Evolutionary conservation across 1,140 invertebrate genomes (phyloP).

Genomic region (Acromyrmex heyeri): DNA sequence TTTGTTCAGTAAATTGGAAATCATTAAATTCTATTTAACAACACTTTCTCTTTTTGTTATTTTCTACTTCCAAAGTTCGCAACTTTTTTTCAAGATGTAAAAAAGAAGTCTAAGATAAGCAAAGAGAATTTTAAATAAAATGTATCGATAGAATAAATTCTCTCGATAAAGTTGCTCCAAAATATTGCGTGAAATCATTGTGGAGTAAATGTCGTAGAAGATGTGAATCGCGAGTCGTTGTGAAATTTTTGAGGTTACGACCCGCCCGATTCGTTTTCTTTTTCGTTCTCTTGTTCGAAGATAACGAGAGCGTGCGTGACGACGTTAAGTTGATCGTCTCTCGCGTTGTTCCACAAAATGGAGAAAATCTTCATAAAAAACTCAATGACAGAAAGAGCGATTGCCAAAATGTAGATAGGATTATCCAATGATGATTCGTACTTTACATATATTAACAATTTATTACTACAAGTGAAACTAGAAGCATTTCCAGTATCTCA

Average conservation of each 20-base stretch:
- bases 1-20: neutral
- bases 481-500: neutral
- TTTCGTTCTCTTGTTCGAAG: slow-evolving; percentile 53
- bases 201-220: slow-evolving; percentile 39
- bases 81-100: neutral
- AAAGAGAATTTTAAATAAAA: neutral
- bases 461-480: neutral
- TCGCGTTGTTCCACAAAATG: slow-evolving; percentile 64
- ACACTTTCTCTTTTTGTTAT: neutral
- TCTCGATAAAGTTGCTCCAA: neutral
- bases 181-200: slow-evolving; percentile 25
- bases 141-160: neutral
- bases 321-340: slow-evolving; percentile 38
- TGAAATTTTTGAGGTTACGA: slow-evolving; percentile 82
- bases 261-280: slow-evolving; percentile 61
- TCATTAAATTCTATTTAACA: neutral
- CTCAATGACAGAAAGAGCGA: neutral
- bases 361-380: neutral
- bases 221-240: slow-evolving; percentile 75
- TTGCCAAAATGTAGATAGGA: slow-evolving; percentile 25
- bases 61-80: neutral
- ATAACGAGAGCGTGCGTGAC: slow-evolving; percentile 63
- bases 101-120: neutral
- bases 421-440: neutral
- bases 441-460: neutral